These are phyloP conservation scores for Physeter macrocephalus DNA, from an alignment of 2,113 vertebrate genomes.

Conservation along the genomic window DNA sequence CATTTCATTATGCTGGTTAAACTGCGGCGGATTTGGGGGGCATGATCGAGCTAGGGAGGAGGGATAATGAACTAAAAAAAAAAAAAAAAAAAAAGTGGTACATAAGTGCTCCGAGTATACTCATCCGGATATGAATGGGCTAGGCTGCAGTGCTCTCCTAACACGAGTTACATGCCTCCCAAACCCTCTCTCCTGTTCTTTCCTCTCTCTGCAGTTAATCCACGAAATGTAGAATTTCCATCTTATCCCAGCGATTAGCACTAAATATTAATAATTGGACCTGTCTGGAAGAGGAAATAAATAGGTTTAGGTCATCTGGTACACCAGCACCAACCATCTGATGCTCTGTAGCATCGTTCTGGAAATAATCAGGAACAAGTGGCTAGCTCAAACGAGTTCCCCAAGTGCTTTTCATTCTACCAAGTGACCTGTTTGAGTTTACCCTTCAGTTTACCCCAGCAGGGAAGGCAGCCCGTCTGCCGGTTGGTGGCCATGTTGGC, in stretches of 20 bases:
- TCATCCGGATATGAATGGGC: conserved; percentile 64
- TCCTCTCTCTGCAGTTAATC: neutral
- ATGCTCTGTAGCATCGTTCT: conserved; percentile 29
- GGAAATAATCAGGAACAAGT: conserved; percentile 38
- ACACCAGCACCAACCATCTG: neutral
- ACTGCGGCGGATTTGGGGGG: conserved; percentile 44
- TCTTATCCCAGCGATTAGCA: neutral
- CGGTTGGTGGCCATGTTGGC: conserved; percentile 86
- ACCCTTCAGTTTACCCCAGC: conserved; percentile 45
- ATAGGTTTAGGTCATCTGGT: conserved; percentile 37
- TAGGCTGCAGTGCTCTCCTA: conserved; percentile 77
- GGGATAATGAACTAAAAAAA: conserved; percentile 58
- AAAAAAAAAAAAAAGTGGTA: conserved; percentile 66
- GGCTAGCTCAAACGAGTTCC: neutral
- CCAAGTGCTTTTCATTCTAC: neutral
- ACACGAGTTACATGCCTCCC: conserved; percentile 61
- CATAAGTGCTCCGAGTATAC: conserved; percentile 57
- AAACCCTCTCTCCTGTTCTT: neutral
- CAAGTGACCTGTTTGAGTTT: conserved; percentile 58
- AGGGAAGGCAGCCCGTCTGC: conserved; percentile 73
- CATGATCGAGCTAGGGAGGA: conserved; percentile 19
- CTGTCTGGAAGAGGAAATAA: conserved; percentile 9
- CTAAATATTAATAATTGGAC: neutral
- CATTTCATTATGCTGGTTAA: conserved; percentile 64
- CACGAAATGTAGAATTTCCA: neutral